These are phyloP conservation scores for Gnathonemus echidnorhynchus DNA, from an alignment of 2,113 vertebrate species.

Conservation along the genomic window DNA sequence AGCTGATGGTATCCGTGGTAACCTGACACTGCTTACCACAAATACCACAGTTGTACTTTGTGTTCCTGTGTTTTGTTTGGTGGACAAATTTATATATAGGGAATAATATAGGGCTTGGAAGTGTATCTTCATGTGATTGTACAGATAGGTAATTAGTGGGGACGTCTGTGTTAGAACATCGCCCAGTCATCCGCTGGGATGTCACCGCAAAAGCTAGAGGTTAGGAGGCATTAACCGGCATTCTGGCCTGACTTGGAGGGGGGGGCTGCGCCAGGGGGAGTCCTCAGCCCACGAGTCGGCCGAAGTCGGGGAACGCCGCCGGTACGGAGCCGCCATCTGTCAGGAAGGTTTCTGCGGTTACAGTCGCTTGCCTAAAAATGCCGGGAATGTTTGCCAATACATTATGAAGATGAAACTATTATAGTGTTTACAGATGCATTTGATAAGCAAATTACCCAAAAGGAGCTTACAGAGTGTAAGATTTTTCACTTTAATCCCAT, in stretches of 20 bases:
- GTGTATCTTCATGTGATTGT: neutral
- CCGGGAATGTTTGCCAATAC: neutral
- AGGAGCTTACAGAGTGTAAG: neutral
- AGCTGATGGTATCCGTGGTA: neutral
- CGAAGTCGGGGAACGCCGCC: neutral
- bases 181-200: neutral
- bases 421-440: slow-evolving; percentile 1
- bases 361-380: neutral
- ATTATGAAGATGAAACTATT: neutral
- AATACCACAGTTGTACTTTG: neutral
- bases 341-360: neutral
- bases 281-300: neutral
- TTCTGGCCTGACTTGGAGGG: slow-evolving; percentile 16
- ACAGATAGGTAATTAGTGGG: neutral
- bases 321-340: neutral
- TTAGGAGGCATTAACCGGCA: neutral
- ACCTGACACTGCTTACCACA: neutral
- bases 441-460: slow-evolving; percentile 18
- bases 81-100: neutral
- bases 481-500: slow-evolving; percentile 10
- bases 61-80: neutral
- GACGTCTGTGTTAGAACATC: neutral
- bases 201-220: neutral
- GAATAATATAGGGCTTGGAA: neutral
- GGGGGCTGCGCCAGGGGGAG: slow-evolving; percentile 28